These are phyloP conservation scores for Chaenodraco wilsoni DNA, from an alignment of 2,797 vertebrate genomes.

Conservation along the genomic window DNA sequence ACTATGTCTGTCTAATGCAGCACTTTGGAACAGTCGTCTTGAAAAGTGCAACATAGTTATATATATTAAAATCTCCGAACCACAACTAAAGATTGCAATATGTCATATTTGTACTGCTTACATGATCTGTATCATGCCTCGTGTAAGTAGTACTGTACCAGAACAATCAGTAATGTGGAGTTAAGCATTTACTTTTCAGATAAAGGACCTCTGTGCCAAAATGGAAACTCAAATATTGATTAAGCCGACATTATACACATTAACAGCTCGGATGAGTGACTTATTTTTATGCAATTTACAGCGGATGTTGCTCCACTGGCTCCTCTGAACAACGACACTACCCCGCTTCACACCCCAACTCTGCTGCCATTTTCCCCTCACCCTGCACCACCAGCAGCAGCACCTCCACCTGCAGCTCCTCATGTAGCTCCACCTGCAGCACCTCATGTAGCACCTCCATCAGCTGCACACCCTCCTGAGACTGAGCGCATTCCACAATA, in stretches of 20 bases:
- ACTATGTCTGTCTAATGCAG: not conserved
- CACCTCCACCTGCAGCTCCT: not conserved
- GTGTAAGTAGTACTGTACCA: too few relatives aligned
- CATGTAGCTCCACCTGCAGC: constrained; percentile 4
- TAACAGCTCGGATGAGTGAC: not conserved
- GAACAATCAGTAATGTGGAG: too few relatives aligned
- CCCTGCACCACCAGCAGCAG: constrained; percentile 20
- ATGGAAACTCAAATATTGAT: too few relatives aligned
- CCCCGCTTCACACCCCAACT: constrained; percentile 85
- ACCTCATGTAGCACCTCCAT: not conserved
- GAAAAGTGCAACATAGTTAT: too few relatives aligned
- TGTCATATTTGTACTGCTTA: too few relatives aligned
- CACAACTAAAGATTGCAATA: too few relatives aligned
- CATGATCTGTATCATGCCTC: too few relatives aligned
- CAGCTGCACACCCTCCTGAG: constrained; percentile 56
- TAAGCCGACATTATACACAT: not conserved
- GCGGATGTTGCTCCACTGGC: constrained; percentile 71
- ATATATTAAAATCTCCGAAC: too few relatives aligned
- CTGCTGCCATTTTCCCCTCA: constrained; percentile 81
- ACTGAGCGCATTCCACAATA: constrained; percentile 65
- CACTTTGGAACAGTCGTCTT: too few relatives aligned
- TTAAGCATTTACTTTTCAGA: too few relatives aligned
- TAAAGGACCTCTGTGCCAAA: too few relatives aligned
- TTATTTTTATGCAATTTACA: constrained; percentile 51
- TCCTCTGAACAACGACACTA: constrained; percentile 69